phyloP scores from a whole-genome alignment of 1,140 invertebrate genomes.

The Listronotus oregonensis region DNA sequence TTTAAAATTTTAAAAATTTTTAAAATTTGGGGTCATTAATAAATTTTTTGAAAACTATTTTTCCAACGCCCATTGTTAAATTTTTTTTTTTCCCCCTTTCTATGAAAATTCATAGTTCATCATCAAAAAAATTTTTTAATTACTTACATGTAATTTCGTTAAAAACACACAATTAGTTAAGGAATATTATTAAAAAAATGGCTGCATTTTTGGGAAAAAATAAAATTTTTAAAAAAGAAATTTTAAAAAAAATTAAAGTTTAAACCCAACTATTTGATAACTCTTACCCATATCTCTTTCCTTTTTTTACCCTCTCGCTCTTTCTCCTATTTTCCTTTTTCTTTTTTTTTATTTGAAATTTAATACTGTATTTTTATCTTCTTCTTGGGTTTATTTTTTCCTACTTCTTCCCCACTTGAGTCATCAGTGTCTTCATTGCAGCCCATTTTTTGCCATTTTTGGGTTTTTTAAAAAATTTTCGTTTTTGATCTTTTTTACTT shows the following conservation, averaged over 20 bases:
- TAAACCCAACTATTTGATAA: not conserved
- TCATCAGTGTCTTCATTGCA: constrained; percentile 6
- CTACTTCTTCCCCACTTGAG: constrained; percentile 7
- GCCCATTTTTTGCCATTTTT: not conserved
- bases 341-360: constrained; percentile 30
- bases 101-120: constrained; percentile 24
- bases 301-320: constrained; percentile 29
- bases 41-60: constrained; percentile 6
- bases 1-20: constrained; percentile 2
- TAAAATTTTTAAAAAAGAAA: not conserved
- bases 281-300: constrained; percentile 24
- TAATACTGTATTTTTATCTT: constrained; percentile 34
- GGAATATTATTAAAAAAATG: not conserved
- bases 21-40: not conserved
- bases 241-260: not conserved
- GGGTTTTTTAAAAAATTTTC: constrained; percentile 2
- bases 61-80: constrained; percentile 13
- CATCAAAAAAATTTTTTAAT: constrained; percentile 12
- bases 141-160: not conserved
- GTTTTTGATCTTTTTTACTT: constrained; percentile 7
- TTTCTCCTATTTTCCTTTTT: constrained; percentile 16
- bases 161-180: too few relatives aligned
- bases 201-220: not conserved
- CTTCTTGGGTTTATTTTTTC: constrained; percentile 16
- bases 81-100: not conserved